phyloP scores from a whole-genome alignment of 2,797 vertebrate genomes.

The Potorous gilbertii region DNA sequence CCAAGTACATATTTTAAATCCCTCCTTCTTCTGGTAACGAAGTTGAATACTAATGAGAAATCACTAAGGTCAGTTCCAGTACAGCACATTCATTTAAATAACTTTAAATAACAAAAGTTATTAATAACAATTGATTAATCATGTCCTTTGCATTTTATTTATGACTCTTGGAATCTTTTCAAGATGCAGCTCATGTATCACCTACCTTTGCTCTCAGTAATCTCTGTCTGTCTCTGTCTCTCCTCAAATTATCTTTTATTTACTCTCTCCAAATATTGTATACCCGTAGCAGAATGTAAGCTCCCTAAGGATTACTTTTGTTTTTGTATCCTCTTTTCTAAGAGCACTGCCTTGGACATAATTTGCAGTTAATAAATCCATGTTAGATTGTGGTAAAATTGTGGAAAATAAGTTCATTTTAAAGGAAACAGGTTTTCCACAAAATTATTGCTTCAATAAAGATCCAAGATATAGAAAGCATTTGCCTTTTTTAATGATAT shows the following conservation, averaged over 20 bases:
- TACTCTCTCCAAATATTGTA: background rate
- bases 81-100: conserved; percentile 59
- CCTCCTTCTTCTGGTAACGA: conserved; percentile 31
- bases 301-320: background rate
- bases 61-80: conserved; percentile 17
- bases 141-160: background rate
- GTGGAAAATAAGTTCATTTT: background rate
- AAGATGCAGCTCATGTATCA: background rate
- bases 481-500: background rate
- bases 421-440: background rate
- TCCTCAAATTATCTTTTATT: background rate
- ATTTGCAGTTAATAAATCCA: background rate
- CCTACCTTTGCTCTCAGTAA: background rate
- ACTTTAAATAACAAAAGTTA: too few species aligned
- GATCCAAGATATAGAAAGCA: background rate
- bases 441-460: background rate
- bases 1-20: background rate
- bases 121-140: conserved; percentile 23
- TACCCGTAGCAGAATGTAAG: too few species aligned
- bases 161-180: background rate
- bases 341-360: background rate
- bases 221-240: background rate
- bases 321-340: background rate
- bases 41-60: conserved; percentile 36
- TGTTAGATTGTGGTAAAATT: background rate